phyloP scores from a whole-genome alignment of 2,797 vertebrate genomes.

The Limnodromus scolopaceus region DNA sequence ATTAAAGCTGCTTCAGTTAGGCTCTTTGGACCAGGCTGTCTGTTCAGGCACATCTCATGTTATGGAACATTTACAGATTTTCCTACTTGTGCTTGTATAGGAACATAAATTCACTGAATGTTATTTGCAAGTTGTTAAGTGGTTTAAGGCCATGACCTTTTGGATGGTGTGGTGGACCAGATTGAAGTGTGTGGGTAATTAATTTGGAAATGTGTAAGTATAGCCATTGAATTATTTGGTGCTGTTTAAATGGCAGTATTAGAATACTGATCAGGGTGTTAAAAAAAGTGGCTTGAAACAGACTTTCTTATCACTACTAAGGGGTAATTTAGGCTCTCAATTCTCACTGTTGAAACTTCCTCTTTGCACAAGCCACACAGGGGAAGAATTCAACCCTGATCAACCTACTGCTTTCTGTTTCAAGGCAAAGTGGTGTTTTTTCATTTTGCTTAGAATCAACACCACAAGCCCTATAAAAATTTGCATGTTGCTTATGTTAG shows the following conservation, averaged over 20 bases:
- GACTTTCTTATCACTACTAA: not conserved
- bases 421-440: not conserved
- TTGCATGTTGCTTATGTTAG: not conserved
- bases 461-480: not conserved
- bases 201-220: not conserved
- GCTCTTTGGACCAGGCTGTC: not conserved
- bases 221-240: not conserved
- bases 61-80: not conserved
- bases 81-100: not conserved
- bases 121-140: not conserved
- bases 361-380: not conserved
- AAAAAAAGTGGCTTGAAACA: not conserved
- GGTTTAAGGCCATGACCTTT: conserved; percentile 9
- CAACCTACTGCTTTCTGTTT: not conserved
- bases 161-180: not conserved
- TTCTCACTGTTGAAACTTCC: not conserved
- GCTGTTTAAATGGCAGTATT: not conserved
- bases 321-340: not conserved
- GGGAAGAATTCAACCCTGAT: not conserved
- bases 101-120: not conserved
- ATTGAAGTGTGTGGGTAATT: not conserved
- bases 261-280: not conserved
- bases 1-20: not conserved
- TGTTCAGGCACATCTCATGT: not conserved
- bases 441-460: not conserved